Evolutionary conservation across 2,888 invertebrate species (phyloP).

Genomic region (Andrena camellia): DNA sequence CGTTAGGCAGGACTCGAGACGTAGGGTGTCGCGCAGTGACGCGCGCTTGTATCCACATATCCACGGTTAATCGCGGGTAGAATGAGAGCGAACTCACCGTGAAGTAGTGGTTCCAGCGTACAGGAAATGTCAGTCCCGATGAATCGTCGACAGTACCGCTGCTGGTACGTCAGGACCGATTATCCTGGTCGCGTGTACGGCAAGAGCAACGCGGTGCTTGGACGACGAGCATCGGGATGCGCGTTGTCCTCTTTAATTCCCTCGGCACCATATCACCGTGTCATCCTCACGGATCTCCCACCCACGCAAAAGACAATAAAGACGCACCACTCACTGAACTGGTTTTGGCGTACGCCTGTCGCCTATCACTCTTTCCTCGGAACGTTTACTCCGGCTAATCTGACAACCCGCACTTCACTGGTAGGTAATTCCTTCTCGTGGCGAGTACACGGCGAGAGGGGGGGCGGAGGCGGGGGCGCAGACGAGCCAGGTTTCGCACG

Average conservation of each 20-base stretch:
- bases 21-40: neutral
- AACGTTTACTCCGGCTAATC: slow-evolving; percentile 14
- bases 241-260: slow-evolving; percentile 61
- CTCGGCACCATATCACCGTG: slow-evolving; percentile 77
- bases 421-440: slow-evolving; percentile 24
- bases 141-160: slow-evolving; percentile 52
- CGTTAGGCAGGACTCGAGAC: too few species aligned
- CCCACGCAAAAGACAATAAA: slow-evolving; percentile 49
- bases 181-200: slow-evolving; percentile 48
- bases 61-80: neutral
- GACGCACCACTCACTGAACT: slow-evolving; percentile 66
- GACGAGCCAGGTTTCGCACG: neutral
- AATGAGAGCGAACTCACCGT: slow-evolving; percentile 76
- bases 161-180: slow-evolving; percentile 61
- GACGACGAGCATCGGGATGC: slow-evolving; percentile 70
- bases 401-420: slow-evolving; percentile 46
- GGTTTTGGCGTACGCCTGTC: slow-evolving; percentile 34
- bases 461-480: neutral
- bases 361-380: slow-evolving; percentile 50
- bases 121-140: slow-evolving; percentile 78
- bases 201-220: slow-evolving; percentile 46
- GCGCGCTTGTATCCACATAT: neutral
- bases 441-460: neutral
- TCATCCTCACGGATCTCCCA: slow-evolving; percentile 63
- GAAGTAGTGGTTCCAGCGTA: slow-evolving; percentile 81